Percentiles rank a stretch among this genome's conserved stretches.
phyloP scores from a whole-genome alignment of 2,113 vertebrate genomes.

The Cardinalis cardinalis region DNA sequence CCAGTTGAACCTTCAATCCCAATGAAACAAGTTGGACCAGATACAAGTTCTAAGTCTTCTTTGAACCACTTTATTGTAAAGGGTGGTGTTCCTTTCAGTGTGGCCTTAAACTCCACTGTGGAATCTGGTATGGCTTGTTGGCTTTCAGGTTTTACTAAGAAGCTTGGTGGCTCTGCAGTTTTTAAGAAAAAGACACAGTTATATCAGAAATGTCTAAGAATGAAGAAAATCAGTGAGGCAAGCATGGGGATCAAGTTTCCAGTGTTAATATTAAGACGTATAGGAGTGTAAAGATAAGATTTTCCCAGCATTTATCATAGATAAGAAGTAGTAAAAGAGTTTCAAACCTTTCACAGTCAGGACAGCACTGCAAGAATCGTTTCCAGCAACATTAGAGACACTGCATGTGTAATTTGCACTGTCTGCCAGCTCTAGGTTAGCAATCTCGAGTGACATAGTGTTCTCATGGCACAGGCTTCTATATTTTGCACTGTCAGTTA shows the following conservation, averaged over 20 bases:
- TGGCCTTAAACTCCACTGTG: constrained; percentile 88
- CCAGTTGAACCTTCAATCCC: constrained; percentile 86
- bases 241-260: background rate
- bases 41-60: constrained; percentile 88
- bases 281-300: constrained; percentile 30
- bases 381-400: constrained; percentile 88
- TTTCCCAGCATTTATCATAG: background rate
- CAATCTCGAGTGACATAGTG: constrained; percentile 82
- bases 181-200: constrained; percentile 71
- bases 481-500: constrained; percentile 87
- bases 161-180: constrained; percentile 90
- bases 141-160: constrained; percentile 84
- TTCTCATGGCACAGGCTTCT: constrained; percentile 90
- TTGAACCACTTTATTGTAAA: constrained; percentile 96
- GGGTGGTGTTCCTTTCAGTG: constrained; percentile 90
- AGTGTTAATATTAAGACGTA: background rate
- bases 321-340: constrained; percentile 42
- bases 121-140: constrained; percentile 87
- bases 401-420: constrained; percentile 89
- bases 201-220: constrained; percentile 32
- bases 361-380: constrained; percentile 82
- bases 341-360: constrained; percentile 94
- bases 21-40: constrained; percentile 89
- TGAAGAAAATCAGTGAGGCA: background rate
- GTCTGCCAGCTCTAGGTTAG: constrained; percentile 85